phyloP scores from a whole-genome alignment of 1,140 invertebrate genomes.

The Vollenhovia emeryi region DNA sequence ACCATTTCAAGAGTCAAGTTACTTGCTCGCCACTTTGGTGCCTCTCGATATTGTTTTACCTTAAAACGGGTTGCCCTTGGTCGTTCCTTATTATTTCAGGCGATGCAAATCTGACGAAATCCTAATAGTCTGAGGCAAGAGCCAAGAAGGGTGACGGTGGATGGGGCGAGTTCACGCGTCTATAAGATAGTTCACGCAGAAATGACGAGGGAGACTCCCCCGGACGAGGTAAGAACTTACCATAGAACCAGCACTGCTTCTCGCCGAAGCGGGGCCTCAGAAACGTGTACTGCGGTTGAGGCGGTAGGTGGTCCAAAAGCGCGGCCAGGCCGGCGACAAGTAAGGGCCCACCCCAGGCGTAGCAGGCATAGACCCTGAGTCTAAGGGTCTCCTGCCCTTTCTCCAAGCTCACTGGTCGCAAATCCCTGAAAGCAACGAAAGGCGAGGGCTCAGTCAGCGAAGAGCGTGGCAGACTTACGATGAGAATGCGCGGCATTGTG shows the following conservation, averaged over 20 bases:
- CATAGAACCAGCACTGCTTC: conserved; percentile 92
- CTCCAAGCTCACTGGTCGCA: conserved; percentile 92
- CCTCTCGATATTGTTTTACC: background rate
- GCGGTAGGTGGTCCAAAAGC: conserved; percentile 89
- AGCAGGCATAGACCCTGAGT: conserved; percentile 91
- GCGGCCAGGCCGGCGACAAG: conserved; percentile 90
- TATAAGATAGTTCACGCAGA: conserved; percentile 36
- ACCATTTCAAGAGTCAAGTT: background rate
- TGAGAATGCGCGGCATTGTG: background rate
- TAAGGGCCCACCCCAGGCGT: conserved; percentile 93
- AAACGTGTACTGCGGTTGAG: conserved; percentile 86
- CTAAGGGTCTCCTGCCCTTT: conserved; percentile 92
- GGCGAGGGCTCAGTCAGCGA: conserved; percentile 8
- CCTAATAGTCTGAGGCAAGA: conserved; percentile 25
- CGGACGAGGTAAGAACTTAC: conserved; percentile 80
- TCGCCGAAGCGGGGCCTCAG: conserved; percentile 91
- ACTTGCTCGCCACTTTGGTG: background rate
- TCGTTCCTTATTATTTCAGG: background rate
- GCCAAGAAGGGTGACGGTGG: background rate
- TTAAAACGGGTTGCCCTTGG: background rate
- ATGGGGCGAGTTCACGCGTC: background rate
- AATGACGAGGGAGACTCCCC: background rate
- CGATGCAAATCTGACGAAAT: conserved; percentile 25
- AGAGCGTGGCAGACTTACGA: background rate
- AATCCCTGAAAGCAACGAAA: conserved; percentile 88